A percentile compares a stretch with the other conserved stretches of the same genome.
Evolutionary conservation across 2,113 vertebrate species (phyloP).

Genomic region (Dicentrarchus labrax): DNA sequence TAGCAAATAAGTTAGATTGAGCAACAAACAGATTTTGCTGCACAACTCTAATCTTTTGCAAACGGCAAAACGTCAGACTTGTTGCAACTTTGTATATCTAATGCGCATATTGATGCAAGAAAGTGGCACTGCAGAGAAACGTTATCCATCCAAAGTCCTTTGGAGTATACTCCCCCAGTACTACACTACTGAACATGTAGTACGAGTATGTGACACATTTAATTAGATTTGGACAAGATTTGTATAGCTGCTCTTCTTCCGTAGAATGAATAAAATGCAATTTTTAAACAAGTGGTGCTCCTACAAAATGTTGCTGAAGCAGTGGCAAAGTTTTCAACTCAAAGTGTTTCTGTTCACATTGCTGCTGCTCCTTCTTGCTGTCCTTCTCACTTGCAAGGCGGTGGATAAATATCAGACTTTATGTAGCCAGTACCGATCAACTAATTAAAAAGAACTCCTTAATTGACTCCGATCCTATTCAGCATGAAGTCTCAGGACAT

Average conservation of each 20-base stretch:
- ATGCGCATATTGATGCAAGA: neutral
- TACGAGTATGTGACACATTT: neutral
- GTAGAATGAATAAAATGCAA: neutral
- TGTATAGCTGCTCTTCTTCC: neutral
- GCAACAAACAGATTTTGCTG: neutral
- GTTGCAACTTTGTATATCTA: neutral
- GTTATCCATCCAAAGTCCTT: neutral
- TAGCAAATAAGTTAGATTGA: neutral
- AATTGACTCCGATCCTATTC: no score
- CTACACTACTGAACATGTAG: neutral
- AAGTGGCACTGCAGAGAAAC: neutral
- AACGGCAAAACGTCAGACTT: neutral
- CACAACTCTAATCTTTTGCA: neutral
- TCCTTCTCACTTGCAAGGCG: neutral
- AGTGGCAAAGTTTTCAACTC: neutral
- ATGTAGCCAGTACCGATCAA: no score
- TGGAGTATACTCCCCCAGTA: neutral
- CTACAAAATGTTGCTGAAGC: neutral
- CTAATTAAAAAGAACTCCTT: no score
- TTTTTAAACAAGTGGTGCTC: neutral
- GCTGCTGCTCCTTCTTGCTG: neutral
- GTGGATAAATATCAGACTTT: no score
- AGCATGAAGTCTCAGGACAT: neutral
- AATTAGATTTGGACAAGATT: neutral
- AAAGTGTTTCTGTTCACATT: conserved; percentile 1